phyloP scores from a whole-genome alignment of 2,797 vertebrate species.

The Lagodon rhomboides region DNA sequence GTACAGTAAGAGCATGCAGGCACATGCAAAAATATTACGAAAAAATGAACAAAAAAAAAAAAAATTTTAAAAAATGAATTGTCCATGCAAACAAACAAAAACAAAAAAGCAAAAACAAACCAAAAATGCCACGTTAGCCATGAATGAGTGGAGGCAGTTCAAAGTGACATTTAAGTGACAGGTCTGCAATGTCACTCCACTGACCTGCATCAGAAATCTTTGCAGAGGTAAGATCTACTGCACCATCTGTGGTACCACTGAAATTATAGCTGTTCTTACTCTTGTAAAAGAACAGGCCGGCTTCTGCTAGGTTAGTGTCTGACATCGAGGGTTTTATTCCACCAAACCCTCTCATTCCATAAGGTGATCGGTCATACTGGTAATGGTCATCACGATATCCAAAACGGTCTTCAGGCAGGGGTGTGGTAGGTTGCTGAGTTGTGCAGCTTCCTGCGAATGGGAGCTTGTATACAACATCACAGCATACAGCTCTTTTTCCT shows the following conservation, averaged over 20 bases:
- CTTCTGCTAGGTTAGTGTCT: conserved; percentile 97
- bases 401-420: conserved; percentile 96
- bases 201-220: conserved; percentile 97
- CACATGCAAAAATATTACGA: conserved; percentile 86
- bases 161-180: conserved; percentile 93
- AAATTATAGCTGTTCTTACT: conserved; percentile 99
- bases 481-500: conserved; percentile 94
- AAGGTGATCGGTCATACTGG: conserved; percentile 92
- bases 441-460: conserved; percentile 96
- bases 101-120: conserved; percentile 60
- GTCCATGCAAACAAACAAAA: conserved; percentile 78
- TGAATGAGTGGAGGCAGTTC: conserved; percentile 89
- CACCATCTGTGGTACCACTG: conserved; percentile 92
- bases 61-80: conserved; percentile 71
- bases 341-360: conserved; percentile 91
- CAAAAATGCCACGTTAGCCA: conserved; percentile 74
- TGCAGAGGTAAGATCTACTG: conserved; percentile 98
- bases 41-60: conserved; percentile 67
- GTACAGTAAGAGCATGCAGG: conserved; percentile 88
- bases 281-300: conserved; percentile 96
- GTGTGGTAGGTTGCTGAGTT: conserved; percentile 90
- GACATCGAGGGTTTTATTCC: conserved; percentile 99
- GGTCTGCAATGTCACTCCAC: conserved; percentile 92
- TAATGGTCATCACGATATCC: conserved; percentile 99
- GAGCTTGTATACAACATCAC: conserved; percentile 96